Evolutionary conservation across 2,797 vertebrate genomes (phyloP), one percentile per base, ranked within the genome.

Genomic region (Aphelocoma californica): DNA sequence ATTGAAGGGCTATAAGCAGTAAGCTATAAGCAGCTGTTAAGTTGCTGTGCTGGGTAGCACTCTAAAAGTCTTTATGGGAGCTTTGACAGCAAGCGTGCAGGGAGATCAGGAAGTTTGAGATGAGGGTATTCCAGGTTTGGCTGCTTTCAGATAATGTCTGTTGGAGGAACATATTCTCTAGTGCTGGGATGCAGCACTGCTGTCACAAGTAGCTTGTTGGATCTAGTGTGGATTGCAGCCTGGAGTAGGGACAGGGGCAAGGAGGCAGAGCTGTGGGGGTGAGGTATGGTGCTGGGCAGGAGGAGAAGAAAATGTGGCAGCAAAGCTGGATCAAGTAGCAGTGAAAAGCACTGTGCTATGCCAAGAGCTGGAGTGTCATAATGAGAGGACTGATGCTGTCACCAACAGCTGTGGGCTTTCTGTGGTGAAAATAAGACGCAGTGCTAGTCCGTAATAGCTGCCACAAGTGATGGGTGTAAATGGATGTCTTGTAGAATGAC

Each of bases 201-300:
- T 65, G 44, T 32, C 7, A 2, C 1, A 2, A n/a, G 47, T 7
- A 3, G 23, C 34, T 71, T 61, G 10, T 15, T 90, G 54, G 23
- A 31, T 38, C 0, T 5, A 12, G 11, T 21, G 28, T 34, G 32
- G 23, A 13, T 75, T 4, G 4, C 28, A 58, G 19, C 14, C 14
- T 31, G 66, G n/a, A 26, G 17, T 12, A 8, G 42, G 24, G 26
- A 21, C 6, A 7, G 12, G 25, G 25, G 5, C 0, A 0, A 60
- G 70, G 51, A 60, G 32, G 7, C 31, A 60, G 40, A 51, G 29
- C 15, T 69, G 8, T 69, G 25, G 7, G 18, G 14, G 9, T 11
- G 14, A 69, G 26, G 17, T 64, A 6, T 0, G 0, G 28, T 0
- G 3, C 42, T 67, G 61, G 50, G 58, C 31, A 50, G 31, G 18